A percentile compares a stretch with the other conserved stretches of the same genome.
phyloP scores from a whole-genome alignment of 2,888 invertebrate species.

The Xestia xanthographa region DNA sequence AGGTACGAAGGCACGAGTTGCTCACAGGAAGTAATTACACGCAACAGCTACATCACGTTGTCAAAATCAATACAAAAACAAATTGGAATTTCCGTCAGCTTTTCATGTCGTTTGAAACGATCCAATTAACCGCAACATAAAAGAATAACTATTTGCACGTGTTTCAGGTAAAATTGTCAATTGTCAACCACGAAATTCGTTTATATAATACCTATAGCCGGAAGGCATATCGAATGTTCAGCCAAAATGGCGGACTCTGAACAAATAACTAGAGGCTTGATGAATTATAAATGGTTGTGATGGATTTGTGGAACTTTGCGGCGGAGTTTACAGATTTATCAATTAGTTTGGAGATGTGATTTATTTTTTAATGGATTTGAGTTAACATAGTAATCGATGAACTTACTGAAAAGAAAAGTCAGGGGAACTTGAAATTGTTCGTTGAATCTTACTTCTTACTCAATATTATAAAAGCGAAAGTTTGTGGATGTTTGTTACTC shows the following conservation, averaged over 20 bases:
- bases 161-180: not conserved
- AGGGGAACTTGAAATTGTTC: not conserved
- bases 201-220: not conserved
- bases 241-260: constrained; percentile 32
- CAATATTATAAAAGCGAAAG: too few relatives aligned
- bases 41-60: constrained; percentile 29
- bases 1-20: constrained; percentile 22
- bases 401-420: not conserved
- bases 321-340: constrained; percentile 26
- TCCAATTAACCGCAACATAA: constrained; percentile 37
- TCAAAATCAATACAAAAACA: constrained; percentile 46
- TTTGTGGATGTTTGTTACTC: too few relatives aligned
- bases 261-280: constrained; percentile 31
- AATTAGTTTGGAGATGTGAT: constrained; percentile 21
- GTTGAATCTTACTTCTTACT: too few relatives aligned
- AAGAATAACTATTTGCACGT: constrained; percentile 31
- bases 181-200: constrained; percentile 8
- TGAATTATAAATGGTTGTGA: constrained; percentile 54
- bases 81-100: constrained; percentile 48
- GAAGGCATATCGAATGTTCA: constrained; percentile 21
- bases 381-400: not conserved
- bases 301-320: constrained; percentile 43
- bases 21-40: constrained; percentile 31
- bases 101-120: constrained; percentile 20
- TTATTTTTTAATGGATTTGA: constrained; percentile 14